These are phyloP conservation scores for Stigmatopora nigra DNA, from an alignment of 2,113 vertebrate genomes.

Conservation along the genomic window DNA sequence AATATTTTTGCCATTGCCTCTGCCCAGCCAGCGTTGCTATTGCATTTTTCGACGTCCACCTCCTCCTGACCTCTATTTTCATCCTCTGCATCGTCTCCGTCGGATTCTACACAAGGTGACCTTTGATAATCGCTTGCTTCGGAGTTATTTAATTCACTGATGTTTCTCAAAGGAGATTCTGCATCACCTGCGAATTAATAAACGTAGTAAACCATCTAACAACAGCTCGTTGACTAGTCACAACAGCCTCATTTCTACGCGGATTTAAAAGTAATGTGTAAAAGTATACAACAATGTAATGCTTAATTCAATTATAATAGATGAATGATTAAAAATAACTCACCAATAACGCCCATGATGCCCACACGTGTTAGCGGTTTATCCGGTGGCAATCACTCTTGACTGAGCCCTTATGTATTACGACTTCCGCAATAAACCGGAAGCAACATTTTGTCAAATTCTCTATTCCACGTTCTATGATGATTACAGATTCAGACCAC, in stretches of 20 bases:
- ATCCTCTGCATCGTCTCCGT: constrained; percentile 23
- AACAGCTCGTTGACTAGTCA: neutral
- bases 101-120: constrained; percentile 1
- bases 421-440: too few relatives aligned
- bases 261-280: too few relatives aligned
- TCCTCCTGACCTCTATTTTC: neutral
- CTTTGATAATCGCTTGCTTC: neutral
- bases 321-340: neutral
- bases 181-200: neutral
- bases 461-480: too few relatives aligned
- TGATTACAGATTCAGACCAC: too few relatives aligned
- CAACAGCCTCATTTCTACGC: too few relatives aligned
- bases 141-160: constrained; percentile 10
- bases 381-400: too few relatives aligned
- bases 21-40: constrained; percentile 78
- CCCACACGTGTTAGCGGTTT: too few relatives aligned
- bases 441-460: too few relatives aligned
- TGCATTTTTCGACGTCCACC: constrained; percentile 18
- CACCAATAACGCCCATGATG: neutral
- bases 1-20: constrained; percentile 94
- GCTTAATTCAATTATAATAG: neutral
- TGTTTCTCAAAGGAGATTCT: constrained; percentile 14
- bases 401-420: too few relatives aligned
- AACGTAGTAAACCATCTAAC: neutral
- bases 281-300: too few relatives aligned